These are phyloP conservation scores for Ectemnius lituratus DNA, from an alignment of 2,888 invertebrate genomes.

Conservation along the genomic window DNA sequence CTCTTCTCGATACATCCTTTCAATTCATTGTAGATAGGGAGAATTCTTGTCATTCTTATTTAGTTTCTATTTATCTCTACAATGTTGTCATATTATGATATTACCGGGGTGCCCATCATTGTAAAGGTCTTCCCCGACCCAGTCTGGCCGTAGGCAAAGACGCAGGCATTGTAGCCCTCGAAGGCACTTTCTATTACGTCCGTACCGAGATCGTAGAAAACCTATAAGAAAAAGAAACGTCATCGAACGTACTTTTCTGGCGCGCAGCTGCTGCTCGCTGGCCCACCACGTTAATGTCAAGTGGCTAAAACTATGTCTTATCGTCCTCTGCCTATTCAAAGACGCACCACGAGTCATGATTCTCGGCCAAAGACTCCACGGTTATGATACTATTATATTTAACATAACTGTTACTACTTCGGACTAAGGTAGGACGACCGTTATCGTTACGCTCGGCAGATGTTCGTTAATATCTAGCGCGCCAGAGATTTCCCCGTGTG, in stretches of 20 bases:
- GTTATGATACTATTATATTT: constrained; percentile 14
- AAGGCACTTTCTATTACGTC: constrained; percentile 90
- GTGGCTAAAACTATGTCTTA: constrained; percentile 39
- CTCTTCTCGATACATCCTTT: too few species aligned
- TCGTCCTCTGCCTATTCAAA: constrained; percentile 12
- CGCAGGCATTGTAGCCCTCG: constrained; percentile 93
- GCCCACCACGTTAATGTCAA: constrained; percentile 22
- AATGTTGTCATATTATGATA: constrained; percentile 42
- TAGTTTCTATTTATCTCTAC: too few species aligned
- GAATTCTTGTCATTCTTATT: too few species aligned
- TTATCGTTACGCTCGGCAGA: constrained; percentile 7
- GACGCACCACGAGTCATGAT: background rate
- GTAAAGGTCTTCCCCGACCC: constrained; percentile 95
- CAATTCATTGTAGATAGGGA: too few species aligned
- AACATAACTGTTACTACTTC: constrained; percentile 4
- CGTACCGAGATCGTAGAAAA: constrained; percentile 87
- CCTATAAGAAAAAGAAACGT: constrained; percentile 71
- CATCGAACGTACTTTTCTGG: constrained; percentile 3
- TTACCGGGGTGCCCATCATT: constrained; percentile 91
- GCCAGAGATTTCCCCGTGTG: background rate
- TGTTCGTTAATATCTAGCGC: background rate
- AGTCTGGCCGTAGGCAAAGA: constrained; percentile 95
- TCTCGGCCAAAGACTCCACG: constrained; percentile 6
- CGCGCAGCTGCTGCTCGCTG: background rate
- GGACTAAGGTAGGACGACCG: background rate